Evolutionary conservation across 2,888 invertebrate genomes (phyloP).

Genomic region (Metalampra italica): DNA sequence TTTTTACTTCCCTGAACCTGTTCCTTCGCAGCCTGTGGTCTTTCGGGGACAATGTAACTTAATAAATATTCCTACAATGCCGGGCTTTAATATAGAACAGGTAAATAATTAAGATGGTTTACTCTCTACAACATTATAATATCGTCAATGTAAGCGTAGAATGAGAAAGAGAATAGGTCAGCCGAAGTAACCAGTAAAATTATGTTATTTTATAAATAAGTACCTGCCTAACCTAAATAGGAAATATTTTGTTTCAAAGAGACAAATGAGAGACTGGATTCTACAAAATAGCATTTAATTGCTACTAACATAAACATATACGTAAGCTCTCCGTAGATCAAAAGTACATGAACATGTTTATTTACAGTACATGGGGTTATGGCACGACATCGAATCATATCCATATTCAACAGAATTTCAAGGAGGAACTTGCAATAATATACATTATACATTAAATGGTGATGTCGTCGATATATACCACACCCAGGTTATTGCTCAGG

Average conservation of each 20-base stretch:
- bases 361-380: slow-evolving; percentile 44
- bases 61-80: slow-evolving; percentile 27
- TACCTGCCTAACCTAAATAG: too few relatives aligned
- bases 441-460: slow-evolving; percentile 26
- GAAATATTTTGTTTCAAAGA: too few relatives aligned
- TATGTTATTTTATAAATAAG: too few relatives aligned
- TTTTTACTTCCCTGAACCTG: slow-evolving; percentile 54
- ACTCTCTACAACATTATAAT: too few relatives aligned
- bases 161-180: too few relatives aligned
- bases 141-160: too few relatives aligned
- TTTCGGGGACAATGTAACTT: slow-evolving; percentile 53
- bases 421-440: slow-evolving; percentile 47
- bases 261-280: too few relatives aligned
- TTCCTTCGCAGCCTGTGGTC: slow-evolving; percentile 38
- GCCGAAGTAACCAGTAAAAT: too few relatives aligned
- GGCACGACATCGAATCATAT: slow-evolving; percentile 51
- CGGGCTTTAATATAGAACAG: slow-evolving; percentile 25
- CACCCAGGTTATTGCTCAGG: slow-evolving; percentile 44
- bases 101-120: slow-evolving; percentile 13
- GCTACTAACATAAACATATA: too few relatives aligned
- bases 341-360: background rate
- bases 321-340: too few relatives aligned
- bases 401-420: slow-evolving; percentile 46
- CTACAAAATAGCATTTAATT: too few relatives aligned
- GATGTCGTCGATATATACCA: slow-evolving; percentile 30